Conservation (phyloP, 23 tunicate species). For the Diplosoma virens region DNA sequence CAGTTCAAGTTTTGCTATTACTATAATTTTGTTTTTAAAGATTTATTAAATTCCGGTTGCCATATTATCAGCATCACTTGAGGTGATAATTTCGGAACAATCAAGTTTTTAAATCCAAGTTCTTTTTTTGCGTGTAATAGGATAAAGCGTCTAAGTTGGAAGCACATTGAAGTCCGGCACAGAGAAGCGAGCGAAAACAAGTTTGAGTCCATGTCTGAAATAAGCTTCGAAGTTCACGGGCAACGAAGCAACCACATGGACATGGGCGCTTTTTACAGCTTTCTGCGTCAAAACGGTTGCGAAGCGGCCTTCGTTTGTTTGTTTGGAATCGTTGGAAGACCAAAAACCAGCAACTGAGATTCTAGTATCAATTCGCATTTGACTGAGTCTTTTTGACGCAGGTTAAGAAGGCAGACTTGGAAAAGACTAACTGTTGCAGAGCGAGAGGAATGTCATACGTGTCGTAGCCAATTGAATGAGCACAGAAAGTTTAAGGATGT, state of each 20-base stretch:
- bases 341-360: slow-evolving; percentile 3
- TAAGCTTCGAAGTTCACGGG: slow-evolving; percentile 62
- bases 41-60: no score
- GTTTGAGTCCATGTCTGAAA: slow-evolving; percentile 50
- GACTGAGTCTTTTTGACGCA: no score
- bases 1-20: no score
- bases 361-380: background rate
- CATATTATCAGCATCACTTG: no score
- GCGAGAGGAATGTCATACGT: slow-evolving; percentile 12
- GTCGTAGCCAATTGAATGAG: background rate
- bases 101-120: no score
- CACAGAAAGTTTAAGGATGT: slow-evolving; percentile 36
- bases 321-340: slow-evolving; percentile 58
- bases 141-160: slow-evolving; percentile 60
- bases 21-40: no score
- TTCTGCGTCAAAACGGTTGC: slow-evolving; percentile 44
- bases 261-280: slow-evolving; percentile 59
- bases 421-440: slow-evolving; percentile 69
- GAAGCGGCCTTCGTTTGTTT: slow-evolving; percentile 31
- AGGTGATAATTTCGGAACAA: background rate
- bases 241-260: slow-evolving; percentile 59
- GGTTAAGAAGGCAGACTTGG: slow-evolving; percentile 77
- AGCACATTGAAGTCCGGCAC: slow-evolving; percentile 60
- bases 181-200: slow-evolving; percentile 31
- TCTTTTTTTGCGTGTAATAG: slow-evolving; percentile 6